A percentile compares a stretch with the other conserved stretches of the same genome.
phyloP scores from a whole-genome alignment of 2,797 vertebrate genomes.

The Rhynchotus rufescens region DNA sequence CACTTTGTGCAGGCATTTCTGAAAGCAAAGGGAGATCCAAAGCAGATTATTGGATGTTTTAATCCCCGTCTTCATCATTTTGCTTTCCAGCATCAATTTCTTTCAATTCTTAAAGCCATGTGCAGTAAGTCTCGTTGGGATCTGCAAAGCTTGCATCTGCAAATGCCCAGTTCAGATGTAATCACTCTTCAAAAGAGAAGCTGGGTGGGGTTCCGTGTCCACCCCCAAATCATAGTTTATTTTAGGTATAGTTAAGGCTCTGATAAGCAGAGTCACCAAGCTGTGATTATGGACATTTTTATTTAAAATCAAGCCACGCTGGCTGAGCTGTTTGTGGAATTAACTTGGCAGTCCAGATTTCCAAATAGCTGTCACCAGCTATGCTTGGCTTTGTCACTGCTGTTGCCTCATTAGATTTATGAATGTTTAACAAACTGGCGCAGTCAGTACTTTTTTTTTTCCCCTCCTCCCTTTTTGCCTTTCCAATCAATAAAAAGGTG shows the following conservation, averaged over 20 bases:
- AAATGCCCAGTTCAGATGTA: neutral
- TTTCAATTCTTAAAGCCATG: neutral
- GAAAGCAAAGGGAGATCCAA: fast-evolving
- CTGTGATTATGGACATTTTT: neutral
- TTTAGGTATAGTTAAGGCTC: neutral
- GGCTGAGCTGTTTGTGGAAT: neutral
- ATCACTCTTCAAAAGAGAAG: neutral
- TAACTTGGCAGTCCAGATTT: neutral
- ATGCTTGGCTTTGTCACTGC: neutral
- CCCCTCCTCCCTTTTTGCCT: neutral
- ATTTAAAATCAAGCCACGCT: neutral
- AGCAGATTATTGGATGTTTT: neutral
- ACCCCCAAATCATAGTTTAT: neutral
- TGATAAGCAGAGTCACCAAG: neutral
- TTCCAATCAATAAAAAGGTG: constrained; percentile 3
- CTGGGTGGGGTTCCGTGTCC: neutral
- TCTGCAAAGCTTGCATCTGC: neutral
- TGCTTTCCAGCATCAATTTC: neutral
- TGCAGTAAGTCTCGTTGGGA: neutral
- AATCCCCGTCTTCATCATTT: neutral
- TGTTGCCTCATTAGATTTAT: neutral
- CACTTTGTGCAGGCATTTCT: neutral
- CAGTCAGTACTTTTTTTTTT: neutral
- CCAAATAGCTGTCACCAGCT: neutral
- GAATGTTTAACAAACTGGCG: neutral